Base-by-base conservation (phyloP, 2,797 vertebrate species). In the Tragopan temminckii region DNA sequence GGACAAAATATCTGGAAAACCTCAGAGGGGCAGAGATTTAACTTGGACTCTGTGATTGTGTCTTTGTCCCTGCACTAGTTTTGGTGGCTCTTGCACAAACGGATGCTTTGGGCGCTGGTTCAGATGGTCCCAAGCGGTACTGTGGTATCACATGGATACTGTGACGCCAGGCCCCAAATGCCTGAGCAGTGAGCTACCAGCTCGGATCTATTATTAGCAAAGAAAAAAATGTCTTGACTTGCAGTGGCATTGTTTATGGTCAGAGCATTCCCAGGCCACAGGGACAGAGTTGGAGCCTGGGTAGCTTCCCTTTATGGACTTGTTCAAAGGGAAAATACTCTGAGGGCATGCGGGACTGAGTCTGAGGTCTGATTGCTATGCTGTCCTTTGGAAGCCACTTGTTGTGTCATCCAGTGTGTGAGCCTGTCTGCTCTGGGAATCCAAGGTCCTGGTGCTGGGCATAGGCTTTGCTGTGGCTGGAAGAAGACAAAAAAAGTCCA, bases 271-370 rank as follows among this genome's bases (percentile, higher is more conserved):
- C 92, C 92, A 95, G 92, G 90, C 82, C 77, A 77, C 0, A 0
- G 69, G n/a, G 81, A 25, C 81, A 84, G 92, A 88, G 25, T 70
- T 80, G 87, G 66, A 89, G 89, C 67, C 82, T 59, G 90, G 19
- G 6, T 77, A 17, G 70, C 85, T 96, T 96, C 96, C 96, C 92
- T 91, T 95, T 96, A 95, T 92, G 90, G 96, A 79, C 80, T 91
- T 93, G 77, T 88, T 81, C 63, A 85, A 59, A 57, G 58, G 52
- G 69, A 81, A 80, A 78, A 64, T 33, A 20, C 33, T 86, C 48
- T 46, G 67, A 17, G 36, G 85, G 59, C 88, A 83, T 82, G 78
- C 8, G 1, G 31, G 42, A 42, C 42, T 52, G 29, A 58, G 52
- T 43, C 75, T 55, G 71, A 64, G 48, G 11, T 16, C 29, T 50